Conservation (phyloP, 2,888 invertebrate genomes). For the Notodonta ziczac region DNA sequence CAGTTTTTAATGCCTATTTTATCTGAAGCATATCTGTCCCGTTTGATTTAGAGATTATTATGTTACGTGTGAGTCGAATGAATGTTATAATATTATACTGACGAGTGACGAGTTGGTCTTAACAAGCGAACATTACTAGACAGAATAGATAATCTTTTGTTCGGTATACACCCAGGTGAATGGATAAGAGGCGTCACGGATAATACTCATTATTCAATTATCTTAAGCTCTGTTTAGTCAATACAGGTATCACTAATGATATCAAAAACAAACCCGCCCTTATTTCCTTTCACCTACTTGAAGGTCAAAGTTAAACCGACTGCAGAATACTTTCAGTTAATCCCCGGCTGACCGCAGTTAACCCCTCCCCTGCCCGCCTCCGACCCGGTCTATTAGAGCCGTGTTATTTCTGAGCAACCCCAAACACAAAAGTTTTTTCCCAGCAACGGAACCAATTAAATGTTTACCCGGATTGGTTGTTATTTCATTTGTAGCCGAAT, state of each 20-base stretch:
- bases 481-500: conserved; percentile 4
- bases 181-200: no score
- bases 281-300: not conserved
- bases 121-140: no score
- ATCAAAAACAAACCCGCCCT: not conserved
- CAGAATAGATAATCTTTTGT: no score
- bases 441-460: conserved; percentile 32
- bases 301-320: conserved; percentile 19
- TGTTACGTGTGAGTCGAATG: no score
- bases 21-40: no score
- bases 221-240: no score
- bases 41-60: no score
- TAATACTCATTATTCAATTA: no score
- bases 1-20: no score
- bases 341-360: conserved; percentile 39
- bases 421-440: conserved; percentile 23
- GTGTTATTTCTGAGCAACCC: conserved; percentile 24
- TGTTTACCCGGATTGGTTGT: conserved; percentile 20
- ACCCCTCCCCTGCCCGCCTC: conserved; percentile 16
- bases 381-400: conserved; percentile 29
- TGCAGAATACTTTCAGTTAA: conserved; percentile 35
- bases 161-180: no score
- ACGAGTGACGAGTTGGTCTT: no score
- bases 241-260: not conserved
- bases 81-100: no score